A percentile compares a stretch with the other conserved stretches of the same genome.
Conservation (phyloP, 2,888 invertebrate genomes). For the Sphaeridia pumilis region DNA sequence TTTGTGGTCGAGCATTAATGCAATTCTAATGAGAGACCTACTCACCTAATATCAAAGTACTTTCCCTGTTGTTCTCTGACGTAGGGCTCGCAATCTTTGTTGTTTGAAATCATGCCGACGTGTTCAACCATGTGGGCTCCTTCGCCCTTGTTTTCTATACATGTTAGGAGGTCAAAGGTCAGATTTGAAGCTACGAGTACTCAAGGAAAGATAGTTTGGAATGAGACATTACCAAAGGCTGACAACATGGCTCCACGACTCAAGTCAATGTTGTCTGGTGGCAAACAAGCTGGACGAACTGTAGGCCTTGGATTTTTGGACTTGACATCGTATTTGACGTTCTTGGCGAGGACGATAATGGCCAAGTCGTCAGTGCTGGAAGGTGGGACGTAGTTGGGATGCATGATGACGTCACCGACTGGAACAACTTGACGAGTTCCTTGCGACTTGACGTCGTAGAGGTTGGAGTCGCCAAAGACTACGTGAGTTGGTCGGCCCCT, state of each 20-base stretch:
- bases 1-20: not conserved
- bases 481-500: conserved; percentile 12
- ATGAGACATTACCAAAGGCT: conserved; percentile 4
- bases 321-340: conserved; percentile 5
- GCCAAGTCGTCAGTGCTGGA: conserved; percentile 10
- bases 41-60: conserved; percentile 1
- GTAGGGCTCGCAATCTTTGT: conserved; percentile 9
- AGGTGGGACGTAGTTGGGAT: conserved; percentile 13
- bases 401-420: conserved; percentile 7
- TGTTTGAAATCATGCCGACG: not conserved
- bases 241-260: not conserved
- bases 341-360: not conserved
- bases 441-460: conserved; percentile 1
- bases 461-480: conserved; percentile 6
- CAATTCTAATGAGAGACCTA: not conserved
- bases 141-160: not conserved
- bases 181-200: not conserved
- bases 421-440: conserved; percentile 7
- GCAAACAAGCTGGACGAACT: conserved; percentile 10
- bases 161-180: not conserved
- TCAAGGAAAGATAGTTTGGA: too few relatives aligned
- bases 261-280: not conserved
- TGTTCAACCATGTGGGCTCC: conserved; percentile 5
- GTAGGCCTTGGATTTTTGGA: conserved; percentile 7
- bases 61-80: not conserved